A percentile compares a stretch with the other conserved stretches of the same genome.
phyloP scores from a whole-genome alignment of 1,140 invertebrate species.

The Leguminivora glycinivorella region DNA sequence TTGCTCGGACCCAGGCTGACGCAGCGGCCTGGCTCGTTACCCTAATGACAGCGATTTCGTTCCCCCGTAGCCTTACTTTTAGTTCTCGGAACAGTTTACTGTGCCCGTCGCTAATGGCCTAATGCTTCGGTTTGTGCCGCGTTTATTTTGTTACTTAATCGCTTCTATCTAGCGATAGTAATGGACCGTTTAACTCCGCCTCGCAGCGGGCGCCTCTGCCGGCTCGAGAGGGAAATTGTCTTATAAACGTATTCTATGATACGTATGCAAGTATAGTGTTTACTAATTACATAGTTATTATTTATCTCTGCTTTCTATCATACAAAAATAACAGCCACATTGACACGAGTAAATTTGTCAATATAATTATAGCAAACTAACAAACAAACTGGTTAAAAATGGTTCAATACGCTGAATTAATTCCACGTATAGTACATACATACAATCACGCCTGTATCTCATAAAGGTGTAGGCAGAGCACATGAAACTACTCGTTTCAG shows the following conservation, averaged over 20 bases:
- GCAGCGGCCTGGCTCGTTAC: slow-evolving; percentile 65
- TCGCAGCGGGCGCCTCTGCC: slow-evolving; percentile 1
- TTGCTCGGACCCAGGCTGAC: slow-evolving; percentile 47
- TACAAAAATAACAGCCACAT: no score
- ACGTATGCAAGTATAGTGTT: background rate
- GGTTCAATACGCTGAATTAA: no score
- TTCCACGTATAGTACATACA: no score
- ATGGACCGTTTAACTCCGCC: slow-evolving; percentile 26
- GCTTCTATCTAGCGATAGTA: slow-evolving; percentile 38
- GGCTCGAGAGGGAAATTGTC: slow-evolving; percentile 15
- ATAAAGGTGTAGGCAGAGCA: no score
- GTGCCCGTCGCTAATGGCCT: slow-evolving; percentile 52
- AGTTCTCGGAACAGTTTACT: slow-evolving; percentile 54
- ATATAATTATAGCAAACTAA: no score
- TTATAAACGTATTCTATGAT: background rate
- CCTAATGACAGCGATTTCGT: slow-evolving; percentile 74
- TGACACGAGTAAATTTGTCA: no score
- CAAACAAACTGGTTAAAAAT: no score
- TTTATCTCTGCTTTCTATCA: no score
- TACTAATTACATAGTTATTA: no score
- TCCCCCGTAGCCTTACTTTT: slow-evolving; percentile 62
- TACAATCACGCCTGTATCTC: no score
- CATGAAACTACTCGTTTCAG: no score
- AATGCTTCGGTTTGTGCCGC: slow-evolving; percentile 44
- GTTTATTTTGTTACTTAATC: slow-evolving; percentile 53